Evolutionary conservation across 2,797 vertebrate species (phyloP).

Genomic region (Rhadinocentrus ornatus): DNA sequence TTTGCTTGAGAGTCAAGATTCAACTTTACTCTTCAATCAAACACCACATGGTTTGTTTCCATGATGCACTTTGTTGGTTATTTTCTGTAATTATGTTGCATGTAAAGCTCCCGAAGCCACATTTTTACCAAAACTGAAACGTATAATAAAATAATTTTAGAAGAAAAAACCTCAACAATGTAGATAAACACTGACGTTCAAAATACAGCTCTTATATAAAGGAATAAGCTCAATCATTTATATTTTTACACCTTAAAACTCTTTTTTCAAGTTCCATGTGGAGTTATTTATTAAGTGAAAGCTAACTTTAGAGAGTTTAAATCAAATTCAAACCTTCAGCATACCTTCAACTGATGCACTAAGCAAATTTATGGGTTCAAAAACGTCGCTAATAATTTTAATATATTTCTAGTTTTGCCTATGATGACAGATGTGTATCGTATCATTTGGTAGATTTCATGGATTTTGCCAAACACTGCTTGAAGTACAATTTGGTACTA

Average conservation of each 20-base stretch:
- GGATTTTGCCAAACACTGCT: background rate
- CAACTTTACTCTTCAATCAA: background rate
- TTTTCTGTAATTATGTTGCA: background rate
- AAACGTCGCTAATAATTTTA: background rate
- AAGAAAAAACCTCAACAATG: too few species aligned
- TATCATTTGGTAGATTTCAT: background rate
- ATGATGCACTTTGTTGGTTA: too few species aligned
- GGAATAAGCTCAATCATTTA: background rate
- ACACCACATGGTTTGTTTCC: background rate
- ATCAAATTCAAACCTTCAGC: too few species aligned
- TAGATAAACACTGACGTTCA: too few species aligned
- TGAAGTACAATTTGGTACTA: background rate
- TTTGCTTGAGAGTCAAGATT: slow-evolving; percentile 4
- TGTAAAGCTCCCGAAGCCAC: background rate
- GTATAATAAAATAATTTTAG: background rate
- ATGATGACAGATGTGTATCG: background rate
- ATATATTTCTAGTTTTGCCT: background rate
- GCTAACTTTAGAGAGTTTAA: too few species aligned
- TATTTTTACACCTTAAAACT: background rate
- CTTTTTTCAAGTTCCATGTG: too few species aligned
- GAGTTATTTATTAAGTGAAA: too few species aligned
- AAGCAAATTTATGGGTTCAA: background rate
- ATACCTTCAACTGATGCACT: too few species aligned
- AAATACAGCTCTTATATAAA: too few species aligned
- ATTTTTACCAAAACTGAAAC: background rate